Base-by-base conservation (phyloP, 2,113 vertebrate genomes). In the Prunella himalayana region DNA sequence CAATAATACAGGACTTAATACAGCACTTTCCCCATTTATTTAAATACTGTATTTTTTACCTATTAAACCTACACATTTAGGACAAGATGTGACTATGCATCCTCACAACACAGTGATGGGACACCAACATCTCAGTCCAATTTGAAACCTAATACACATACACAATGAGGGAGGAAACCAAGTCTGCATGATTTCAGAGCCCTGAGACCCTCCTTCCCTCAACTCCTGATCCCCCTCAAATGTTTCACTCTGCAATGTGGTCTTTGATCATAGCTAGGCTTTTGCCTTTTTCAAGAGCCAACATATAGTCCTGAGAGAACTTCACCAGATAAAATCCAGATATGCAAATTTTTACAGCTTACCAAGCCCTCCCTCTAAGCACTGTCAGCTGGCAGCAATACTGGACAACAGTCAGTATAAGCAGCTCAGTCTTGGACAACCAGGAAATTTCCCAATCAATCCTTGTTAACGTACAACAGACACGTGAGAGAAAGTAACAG, bases 381-480 rank as follows among this genome's bases (percentile, higher is more conserved):
- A 33, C 21, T 22, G 5, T 1, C 2, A 47, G 35, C 69, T 30
- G 45, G 42, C 61, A 88, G 66, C 49, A 56, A 31, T 2, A 24
- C 3, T n/a, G n/a, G n/a, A n/a, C n/a, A n/a, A n/a, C n/a, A n/a
- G n/a, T n/a, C n/a, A n/a, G n/a, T n/a, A n/a, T n/a, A n/a, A 59
- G 10, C 59, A 45, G 39, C 21, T 44, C 35, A 12, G 25, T 25
- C 72, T 35, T 2, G 1, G 25, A 57, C 89, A 86, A 14, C 17
- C 2, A 4, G 30, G 24, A 45, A 10, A 28, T 27, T 41, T 64
- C 45, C 41, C 42, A 12, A 3, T 16, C 27, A 18, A 51, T 24
- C 41, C 59, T 30, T 27, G 64, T 35, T 37, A 39, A 57, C 0
- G 0, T 14, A 19, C 31, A 56, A 31, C 17, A 21, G 35, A 28